phyloP scores from a whole-genome alignment of 2,888 invertebrate species.

The Microdon myrmicae region DNA sequence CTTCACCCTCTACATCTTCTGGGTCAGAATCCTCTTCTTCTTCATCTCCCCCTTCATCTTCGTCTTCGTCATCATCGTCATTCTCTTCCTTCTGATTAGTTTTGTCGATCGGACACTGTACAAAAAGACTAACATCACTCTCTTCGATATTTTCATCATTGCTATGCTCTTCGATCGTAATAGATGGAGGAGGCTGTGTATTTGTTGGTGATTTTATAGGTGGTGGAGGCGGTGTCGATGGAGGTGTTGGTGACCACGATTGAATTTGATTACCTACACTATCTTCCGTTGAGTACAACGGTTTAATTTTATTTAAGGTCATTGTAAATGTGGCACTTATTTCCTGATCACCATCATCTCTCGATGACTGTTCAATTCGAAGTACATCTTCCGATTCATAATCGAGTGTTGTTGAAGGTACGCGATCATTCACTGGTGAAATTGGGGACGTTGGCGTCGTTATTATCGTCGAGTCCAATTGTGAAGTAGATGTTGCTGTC shows the following conservation, averaged over 20 bases:
- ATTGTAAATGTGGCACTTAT: slow-evolving; percentile 63
- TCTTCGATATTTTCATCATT: slow-evolving; percentile 56
- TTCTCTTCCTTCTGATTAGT: slow-evolving; percentile 14
- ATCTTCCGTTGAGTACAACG: slow-evolving; percentile 27
- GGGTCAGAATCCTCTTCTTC: slow-evolving; percentile 19
- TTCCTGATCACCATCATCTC: slow-evolving; percentile 54
- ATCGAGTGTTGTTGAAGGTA: slow-evolving; percentile 47
- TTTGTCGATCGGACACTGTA: too few species aligned
- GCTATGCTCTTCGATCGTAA: slow-evolving; percentile 48
- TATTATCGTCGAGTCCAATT: slow-evolving; percentile 40
- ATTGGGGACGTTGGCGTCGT: slow-evolving; percentile 35
- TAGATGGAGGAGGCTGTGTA: slow-evolving; percentile 58
- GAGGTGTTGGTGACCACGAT: slow-evolving; percentile 48
- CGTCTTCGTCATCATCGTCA: slow-evolving; percentile 1
- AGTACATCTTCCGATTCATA: slow-evolving; percentile 23
- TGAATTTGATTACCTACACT: slow-evolving; percentile 44
- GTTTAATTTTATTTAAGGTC: slow-evolving; percentile 51
- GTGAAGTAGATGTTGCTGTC: slow-evolving; percentile 36
- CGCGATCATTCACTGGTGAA: slow-evolving; percentile 53
- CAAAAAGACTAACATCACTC: too few species aligned
- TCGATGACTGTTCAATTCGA: slow-evolving; percentile 14
- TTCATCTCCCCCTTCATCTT: slow-evolving; percentile 5
- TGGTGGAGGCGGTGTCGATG: slow-evolving; percentile 37
- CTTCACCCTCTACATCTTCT: slow-evolving; percentile 15
- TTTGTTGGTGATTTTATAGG: slow-evolving; percentile 55